phyloP scores from a whole-genome alignment of 2,797 vertebrate species.

The Acanthurus lineatus region DNA sequence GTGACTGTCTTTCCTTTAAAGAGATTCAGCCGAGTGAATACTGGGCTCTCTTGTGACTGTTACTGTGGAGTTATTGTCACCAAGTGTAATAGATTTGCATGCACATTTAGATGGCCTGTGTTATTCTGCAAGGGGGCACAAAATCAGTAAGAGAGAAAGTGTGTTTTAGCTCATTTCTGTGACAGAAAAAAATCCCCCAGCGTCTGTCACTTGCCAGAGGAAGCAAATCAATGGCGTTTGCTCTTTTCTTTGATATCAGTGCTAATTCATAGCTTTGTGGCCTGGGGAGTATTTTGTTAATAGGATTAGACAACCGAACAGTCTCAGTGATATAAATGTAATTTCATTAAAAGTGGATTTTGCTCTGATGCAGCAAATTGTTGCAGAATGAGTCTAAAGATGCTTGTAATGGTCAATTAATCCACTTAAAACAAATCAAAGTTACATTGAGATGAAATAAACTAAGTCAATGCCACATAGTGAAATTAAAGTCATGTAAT shows the following conservation, averaged over 20 bases:
- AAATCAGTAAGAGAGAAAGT: conserved; percentile 18
- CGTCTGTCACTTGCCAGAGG: not conserved
- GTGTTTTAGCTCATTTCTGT: conserved; percentile 36
- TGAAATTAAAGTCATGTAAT: not conserved
- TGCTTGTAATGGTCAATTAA: conserved; percentile 7
- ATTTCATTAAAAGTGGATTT: conserved; percentile 9
- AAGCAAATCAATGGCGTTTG: conserved; percentile 27
- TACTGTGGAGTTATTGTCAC: conserved; percentile 23
- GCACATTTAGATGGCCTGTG: conserved; percentile 33
- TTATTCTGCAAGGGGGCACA: conserved; percentile 33
- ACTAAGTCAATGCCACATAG: not conserved
- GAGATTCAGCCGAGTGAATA: conserved; percentile 16
- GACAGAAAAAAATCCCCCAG: conserved; percentile 32
- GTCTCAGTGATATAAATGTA: conserved; percentile 4
- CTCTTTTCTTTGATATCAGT: conserved; percentile 21
- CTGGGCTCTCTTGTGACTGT: not conserved
- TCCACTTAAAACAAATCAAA: not conserved
- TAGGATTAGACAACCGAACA: conserved; percentile 1
- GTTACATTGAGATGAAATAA: not conserved
- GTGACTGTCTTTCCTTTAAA: conserved; percentile 25
- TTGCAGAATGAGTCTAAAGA: not conserved
- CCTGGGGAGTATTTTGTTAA: conserved; percentile 20
- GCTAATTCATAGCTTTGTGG: conserved; percentile 29
- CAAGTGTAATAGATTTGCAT: conserved; percentile 24
- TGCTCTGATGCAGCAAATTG: not conserved